Base-by-base conservation (phyloP, 2,888 invertebrate genomes). In the Callyntrura sp. region DNA sequence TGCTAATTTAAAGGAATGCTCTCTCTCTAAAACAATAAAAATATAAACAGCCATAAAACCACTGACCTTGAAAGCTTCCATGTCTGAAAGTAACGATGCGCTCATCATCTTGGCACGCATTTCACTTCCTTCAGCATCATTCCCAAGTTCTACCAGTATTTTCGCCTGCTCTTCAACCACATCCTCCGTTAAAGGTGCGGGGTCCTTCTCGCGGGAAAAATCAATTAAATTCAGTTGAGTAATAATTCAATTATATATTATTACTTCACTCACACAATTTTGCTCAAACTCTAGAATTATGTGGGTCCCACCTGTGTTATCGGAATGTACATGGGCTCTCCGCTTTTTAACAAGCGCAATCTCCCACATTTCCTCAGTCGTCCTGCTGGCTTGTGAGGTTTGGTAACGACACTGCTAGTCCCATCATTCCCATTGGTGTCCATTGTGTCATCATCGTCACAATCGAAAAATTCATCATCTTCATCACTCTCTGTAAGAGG, bases 131-230 rank as follows among this genome's bases (percentile, higher is more conserved):
- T 97, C 96, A 11, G 97, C 97, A 93, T 98, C 97, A 0, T 98
- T 97, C 0, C 98, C 98, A 43, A 99, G 95, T 93, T 97, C 97
- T 78, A 98, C 96, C 95, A 99, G 96, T 81, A 98, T 96, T 94
- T 98, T 97, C 0, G 98, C 97, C 94, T 99, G 98, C 94, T 98
- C 98, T 94, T 98, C 98, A 90, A 99, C 95, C 94, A 98, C 98
- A 95, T 99, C 99, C 94, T 99, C 99, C 0, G 99, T 99, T 96
- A 99, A 98, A 12, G 99, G 99, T 4, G 98, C 97, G 0, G 98
- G 97, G 94, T 99, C 99, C 96, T 98, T n/a, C 14, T 68, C n/a
- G 35, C 68, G 35, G n/a, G 96, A 57, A 93, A 87, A 62, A 91
- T 51, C 45, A 45, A 45, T 45, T 45, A 45, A 45, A n/a, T n/a